Conservation (phyloP, 2,888 invertebrate genomes). For the Volucella inanis region DNA sequence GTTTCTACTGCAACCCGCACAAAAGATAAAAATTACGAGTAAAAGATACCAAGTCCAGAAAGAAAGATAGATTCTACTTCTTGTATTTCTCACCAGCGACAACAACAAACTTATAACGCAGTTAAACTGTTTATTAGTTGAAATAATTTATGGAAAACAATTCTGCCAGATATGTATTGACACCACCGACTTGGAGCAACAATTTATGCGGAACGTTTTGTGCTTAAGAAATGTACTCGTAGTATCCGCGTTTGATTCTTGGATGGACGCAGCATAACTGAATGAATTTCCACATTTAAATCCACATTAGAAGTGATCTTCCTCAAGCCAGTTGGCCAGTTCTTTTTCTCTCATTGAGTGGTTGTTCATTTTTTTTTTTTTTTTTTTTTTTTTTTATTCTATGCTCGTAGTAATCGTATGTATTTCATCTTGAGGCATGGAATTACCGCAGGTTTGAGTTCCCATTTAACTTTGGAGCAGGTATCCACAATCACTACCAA, state of each 20-base stretch:
- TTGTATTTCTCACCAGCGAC: background rate
- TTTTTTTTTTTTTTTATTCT: constrained; percentile 50
- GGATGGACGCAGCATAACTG: constrained; percentile 82
- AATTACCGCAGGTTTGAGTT: constrained; percentile 63
- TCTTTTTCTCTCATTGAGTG: constrained; percentile 67
- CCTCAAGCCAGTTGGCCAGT: constrained; percentile 59
- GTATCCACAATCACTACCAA: constrained; percentile 46
- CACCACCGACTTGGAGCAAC: background rate
- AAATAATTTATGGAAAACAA: constrained; percentile 46
- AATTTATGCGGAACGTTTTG: constrained; percentile 14
- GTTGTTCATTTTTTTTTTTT: constrained; percentile 47
- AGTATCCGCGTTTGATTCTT: constrained; percentile 81
- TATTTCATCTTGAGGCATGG: constrained; percentile 61
- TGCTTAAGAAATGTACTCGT: constrained; percentile 76
- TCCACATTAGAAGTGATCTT: constrained; percentile 81
- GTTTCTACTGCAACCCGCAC: background rate
- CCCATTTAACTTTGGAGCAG: constrained; percentile 61
- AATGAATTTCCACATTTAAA: constrained; percentile 82
- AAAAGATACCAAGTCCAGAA: constrained; percentile 6
- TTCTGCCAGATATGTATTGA: constrained; percentile 35
- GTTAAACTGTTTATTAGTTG: background rate
- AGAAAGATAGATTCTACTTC: background rate
- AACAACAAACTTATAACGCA: constrained; percentile 24
- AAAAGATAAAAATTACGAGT: constrained; percentile 11
- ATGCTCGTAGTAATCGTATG: constrained; percentile 61